A percentile compares a stretch with the other conserved stretches of the same genome.
Evolutionary conservation across 2,113 vertebrate species (phyloP).

Genomic region (Eulemur macaco): DNA sequence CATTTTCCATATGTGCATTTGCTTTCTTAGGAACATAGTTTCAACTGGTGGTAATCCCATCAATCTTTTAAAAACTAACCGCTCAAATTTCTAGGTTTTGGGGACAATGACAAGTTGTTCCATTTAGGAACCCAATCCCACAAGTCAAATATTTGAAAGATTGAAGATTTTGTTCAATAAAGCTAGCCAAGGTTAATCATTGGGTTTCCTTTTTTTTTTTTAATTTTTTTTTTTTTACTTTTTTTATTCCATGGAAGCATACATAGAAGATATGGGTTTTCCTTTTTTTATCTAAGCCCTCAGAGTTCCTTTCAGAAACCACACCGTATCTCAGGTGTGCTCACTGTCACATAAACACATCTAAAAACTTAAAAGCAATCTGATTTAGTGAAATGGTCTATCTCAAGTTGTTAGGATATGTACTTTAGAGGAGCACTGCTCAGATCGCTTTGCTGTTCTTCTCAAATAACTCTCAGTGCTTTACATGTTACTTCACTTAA

Average conservation of each 20-base stretch:
- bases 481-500: background rate
- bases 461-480: background rate
- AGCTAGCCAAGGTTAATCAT: background rate
- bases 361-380: background rate
- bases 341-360: background rate
- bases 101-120: background rate
- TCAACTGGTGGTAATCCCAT: slow-evolving; percentile 84
- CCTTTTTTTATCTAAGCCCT: background rate
- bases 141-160: background rate
- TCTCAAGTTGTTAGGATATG: background rate
- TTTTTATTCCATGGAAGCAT: too few relatives aligned
- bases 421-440: background rate
- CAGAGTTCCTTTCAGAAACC: background rate
- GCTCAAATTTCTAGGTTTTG: background rate
- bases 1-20: slow-evolving; percentile 91
- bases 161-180: background rate
- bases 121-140: background rate
- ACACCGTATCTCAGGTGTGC: background rate
- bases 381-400: background rate
- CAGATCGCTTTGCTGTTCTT: background rate
- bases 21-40: slow-evolving; percentile 94
- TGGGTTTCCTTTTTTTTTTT: background rate
- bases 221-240: too few relatives aligned
- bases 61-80: slow-evolving; percentile 14
- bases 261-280: background rate